Evolutionary conservation across 2,113 vertebrate genomes (phyloP).

Genomic region (Cathartes aura): DNA sequence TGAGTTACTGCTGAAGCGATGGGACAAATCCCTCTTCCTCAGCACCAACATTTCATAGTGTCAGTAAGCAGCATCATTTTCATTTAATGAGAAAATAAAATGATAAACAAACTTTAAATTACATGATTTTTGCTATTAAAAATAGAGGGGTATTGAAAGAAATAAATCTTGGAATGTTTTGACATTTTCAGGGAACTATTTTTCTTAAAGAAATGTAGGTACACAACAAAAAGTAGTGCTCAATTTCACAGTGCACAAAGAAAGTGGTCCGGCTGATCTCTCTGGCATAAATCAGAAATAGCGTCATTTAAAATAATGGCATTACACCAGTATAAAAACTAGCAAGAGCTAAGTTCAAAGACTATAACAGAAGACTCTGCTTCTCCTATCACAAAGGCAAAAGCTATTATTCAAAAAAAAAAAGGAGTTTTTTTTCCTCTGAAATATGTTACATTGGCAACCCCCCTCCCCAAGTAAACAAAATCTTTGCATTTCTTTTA

Average conservation of each 20-base stretch:
- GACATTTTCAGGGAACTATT: slow-evolving; percentile 24
- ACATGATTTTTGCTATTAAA: slow-evolving; percentile 12
- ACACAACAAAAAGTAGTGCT: slow-evolving; percentile 35
- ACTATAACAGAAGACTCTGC: neutral
- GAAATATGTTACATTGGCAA: neutral
- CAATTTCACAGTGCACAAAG: slow-evolving; percentile 19
- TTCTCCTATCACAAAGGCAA: neutral
- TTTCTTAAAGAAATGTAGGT: slow-evolving; percentile 45
- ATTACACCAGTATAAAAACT: neutral
- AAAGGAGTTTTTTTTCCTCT: neutral
- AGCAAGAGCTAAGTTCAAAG: neutral
- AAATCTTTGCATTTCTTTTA: neutral
- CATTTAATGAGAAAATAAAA: slow-evolving; percentile 1
- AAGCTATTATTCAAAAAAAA: neutral
- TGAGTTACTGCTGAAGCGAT: neutral
- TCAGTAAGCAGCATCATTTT: neutral
- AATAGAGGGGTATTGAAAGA: neutral
- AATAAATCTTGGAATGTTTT: slow-evolving; percentile 36
- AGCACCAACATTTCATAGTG: slow-evolving; percentile 14
- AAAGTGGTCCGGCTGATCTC: neutral
- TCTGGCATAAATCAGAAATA: slow-evolving; percentile 6
- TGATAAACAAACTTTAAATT: slow-evolving; percentile 20
- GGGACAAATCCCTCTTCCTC: neutral
- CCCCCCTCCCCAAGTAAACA: neutral
- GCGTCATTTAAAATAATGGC: neutral